phyloP scores from a whole-genome alignment of 2,888 invertebrate species.

The Toxonevra muliebris region DNA sequence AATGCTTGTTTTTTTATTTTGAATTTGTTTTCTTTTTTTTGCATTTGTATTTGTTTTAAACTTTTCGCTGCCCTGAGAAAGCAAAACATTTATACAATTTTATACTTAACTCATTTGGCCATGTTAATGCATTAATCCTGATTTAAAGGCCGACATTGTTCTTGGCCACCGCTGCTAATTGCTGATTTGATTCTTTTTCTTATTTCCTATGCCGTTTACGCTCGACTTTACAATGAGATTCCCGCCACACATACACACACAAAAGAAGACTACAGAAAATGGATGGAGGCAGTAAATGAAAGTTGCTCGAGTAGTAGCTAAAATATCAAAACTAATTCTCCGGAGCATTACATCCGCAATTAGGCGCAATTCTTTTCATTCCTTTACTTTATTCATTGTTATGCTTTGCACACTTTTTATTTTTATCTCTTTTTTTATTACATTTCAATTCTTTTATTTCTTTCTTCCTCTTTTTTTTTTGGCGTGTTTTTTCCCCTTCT shows the following conservation, averaged over 20 bases:
- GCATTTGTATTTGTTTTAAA: no score
- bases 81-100: no score
- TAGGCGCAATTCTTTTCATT: constrained; percentile 52
- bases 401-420: not conserved
- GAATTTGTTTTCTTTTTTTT: no score
- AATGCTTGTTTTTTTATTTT: no score
- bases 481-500: constrained; percentile 42
- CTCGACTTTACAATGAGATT: no score
- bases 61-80: no score
- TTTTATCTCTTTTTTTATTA: constrained; percentile 5
- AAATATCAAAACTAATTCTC: constrained; percentile 51
- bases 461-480: constrained; percentile 36
- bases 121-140: constrained; percentile 45
- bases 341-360: constrained; percentile 59
- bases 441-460: constrained; percentile 25
- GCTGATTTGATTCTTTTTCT: no score
- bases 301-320: not conserved
- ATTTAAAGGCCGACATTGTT: constrained; percentile 36
- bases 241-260: no score
- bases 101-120: constrained; percentile 38
- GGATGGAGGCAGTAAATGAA: no score
- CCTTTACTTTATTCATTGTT: constrained; percentile 21
- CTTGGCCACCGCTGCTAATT: no score
- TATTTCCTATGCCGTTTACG: no score
- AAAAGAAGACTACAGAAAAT: no score